These are phyloP conservation scores for Siderastrea siderea DNA, from an alignment of 92 coral and sea anemone species.

Conservation along the genomic window DNA sequence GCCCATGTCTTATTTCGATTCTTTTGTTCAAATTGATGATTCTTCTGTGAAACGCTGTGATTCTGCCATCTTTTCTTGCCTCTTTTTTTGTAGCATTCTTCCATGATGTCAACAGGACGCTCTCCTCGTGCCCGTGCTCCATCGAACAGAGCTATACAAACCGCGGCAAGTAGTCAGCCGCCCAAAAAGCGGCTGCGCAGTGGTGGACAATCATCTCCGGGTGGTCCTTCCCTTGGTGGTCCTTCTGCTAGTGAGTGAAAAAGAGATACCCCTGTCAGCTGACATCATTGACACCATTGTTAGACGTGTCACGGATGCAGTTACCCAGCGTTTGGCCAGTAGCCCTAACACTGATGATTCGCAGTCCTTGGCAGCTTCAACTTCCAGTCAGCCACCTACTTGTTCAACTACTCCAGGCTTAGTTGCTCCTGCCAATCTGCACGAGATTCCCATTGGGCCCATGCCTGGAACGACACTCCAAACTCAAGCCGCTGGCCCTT, in stretches of 20 bases:
- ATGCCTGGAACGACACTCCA: slow-evolving; percentile 1
- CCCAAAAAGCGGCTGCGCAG: neutral
- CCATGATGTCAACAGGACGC: neutral
- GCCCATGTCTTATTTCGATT: neutral
- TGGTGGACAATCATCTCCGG: neutral
- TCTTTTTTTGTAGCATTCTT: neutral
- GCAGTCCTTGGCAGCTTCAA: neutral
- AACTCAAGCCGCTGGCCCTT: slow-evolving; percentile 14
- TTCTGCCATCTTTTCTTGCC: neutral
- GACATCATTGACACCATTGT: neutral
- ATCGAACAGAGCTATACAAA: neutral
- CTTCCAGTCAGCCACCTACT: slow-evolving; percentile 2
- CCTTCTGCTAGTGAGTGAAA: neutral
- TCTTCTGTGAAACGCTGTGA: neutral
- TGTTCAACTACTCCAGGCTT: neutral
- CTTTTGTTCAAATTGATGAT: neutral
- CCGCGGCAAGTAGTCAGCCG: neutral
- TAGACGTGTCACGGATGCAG: neutral
- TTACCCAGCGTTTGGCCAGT: neutral
- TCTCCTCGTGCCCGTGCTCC: neutral
- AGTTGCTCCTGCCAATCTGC: slow-evolving; percentile 1
- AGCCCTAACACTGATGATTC: neutral
- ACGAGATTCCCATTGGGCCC: slow-evolving; percentile 4
- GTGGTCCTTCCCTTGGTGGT: neutral
- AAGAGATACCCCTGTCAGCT: neutral